phyloP scores from a whole-genome alignment of 2,797 vertebrate species.

The Dromococcyx pavoninus region DNA sequence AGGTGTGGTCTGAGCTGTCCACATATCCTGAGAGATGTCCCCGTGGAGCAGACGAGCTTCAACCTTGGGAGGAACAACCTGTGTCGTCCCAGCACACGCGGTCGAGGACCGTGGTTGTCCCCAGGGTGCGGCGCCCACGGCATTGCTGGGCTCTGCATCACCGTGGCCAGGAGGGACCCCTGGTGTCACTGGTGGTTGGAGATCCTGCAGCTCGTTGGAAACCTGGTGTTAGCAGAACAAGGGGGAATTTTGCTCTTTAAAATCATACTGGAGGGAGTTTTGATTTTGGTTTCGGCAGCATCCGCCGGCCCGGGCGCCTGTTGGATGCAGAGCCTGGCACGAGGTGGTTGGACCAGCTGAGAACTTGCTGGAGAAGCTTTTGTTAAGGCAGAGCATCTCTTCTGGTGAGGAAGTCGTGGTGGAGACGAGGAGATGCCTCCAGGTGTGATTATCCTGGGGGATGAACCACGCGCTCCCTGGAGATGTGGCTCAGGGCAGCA shows the following conservation, averaged over 20 bases:
- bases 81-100: rapidly evolving
- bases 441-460: neutral
- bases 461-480: neutral
- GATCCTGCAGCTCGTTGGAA: neutral
- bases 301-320: too few relatives aligned
- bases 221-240: rapidly evolving
- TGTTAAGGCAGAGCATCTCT: neutral
- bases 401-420: rapidly evolving
- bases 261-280: neutral
- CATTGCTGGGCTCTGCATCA: neutral
- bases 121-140: neutral
- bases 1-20: neutral
- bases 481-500: neutral
- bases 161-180: neutral
- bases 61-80: neutral
- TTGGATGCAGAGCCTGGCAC: rapidly evolving
- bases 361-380: neutral
- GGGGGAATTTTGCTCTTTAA: neutral
- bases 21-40: neutral
- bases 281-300: neutral
- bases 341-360: rapidly evolving
- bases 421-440: neutral
- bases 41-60: rapidly evolving
- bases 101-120: too few relatives aligned
- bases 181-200: rapidly evolving